Percentiles rank a stretch among this genome's conserved stretches.
Conservation (phyloP, 2,797 vertebrate genomes). For the Peromyscus attwateri region DNA sequence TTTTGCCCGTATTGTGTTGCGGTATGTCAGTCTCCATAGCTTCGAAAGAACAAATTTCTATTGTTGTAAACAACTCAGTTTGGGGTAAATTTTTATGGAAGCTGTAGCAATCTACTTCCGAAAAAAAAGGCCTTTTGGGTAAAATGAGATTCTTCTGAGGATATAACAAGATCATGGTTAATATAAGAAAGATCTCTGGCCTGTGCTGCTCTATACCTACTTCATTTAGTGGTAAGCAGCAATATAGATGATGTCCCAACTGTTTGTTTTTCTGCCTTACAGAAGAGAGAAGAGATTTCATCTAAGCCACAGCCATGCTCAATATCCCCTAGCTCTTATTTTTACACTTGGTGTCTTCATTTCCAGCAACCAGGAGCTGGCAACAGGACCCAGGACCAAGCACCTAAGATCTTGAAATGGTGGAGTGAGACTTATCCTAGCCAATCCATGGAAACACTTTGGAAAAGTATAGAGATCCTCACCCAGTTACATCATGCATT, state of each 20-base stretch:
- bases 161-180: not conserved
- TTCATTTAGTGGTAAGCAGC: not conserved
- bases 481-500: not conserved
- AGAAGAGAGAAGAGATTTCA: slow-evolving; percentile 2
- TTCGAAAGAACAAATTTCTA: not conserved
- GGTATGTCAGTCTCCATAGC: not conserved
- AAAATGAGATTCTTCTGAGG: not conserved
- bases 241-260: not conserved
- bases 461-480: not conserved
- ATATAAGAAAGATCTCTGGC: not conserved
- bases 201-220: not conserved
- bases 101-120: not conserved
- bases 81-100: not conserved
- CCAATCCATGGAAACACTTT: not conserved
- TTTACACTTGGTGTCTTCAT: not conserved
- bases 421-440: not conserved
- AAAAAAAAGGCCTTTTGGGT: not conserved
- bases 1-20: not conserved
- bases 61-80: not conserved
- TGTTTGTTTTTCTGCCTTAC: not conserved
- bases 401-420: not conserved
- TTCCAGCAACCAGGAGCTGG: not conserved
- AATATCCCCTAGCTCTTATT: not conserved
- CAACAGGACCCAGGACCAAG: not conserved
- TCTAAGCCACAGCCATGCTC: not conserved